phyloP scores from a whole-genome alignment of 2,113 vertebrate genomes.

The Psephotus haematonotus region DNA sequence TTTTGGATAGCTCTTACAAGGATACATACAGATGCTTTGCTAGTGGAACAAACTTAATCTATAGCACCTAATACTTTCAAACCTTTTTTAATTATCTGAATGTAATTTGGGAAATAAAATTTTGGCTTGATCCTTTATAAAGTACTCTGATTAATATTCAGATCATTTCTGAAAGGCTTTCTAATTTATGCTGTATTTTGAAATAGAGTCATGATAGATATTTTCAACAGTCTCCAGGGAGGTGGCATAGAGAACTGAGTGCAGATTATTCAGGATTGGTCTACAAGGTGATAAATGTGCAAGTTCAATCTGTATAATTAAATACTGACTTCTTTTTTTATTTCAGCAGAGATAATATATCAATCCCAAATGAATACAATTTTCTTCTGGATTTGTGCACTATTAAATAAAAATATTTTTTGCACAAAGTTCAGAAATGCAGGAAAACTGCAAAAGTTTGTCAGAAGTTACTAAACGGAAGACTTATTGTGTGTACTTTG shows the following conservation, averaged over 20 bases:
- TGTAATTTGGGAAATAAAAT: not conserved
- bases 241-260: not conserved
- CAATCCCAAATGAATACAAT: not conserved
- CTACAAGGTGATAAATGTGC: not conserved
- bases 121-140: not conserved
- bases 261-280: not conserved
- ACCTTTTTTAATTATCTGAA: not conserved
- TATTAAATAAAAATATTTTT: not conserved
- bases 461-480: conserved; percentile 1
- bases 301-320: conserved; percentile 19
- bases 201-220: not conserved
- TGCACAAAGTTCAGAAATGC: not conserved
- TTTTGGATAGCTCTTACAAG: not conserved
- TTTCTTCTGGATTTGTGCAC: not conserved
- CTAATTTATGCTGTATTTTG: conserved; percentile 45
- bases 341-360: not conserved
- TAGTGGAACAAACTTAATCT: not conserved
- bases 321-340: not conserved
- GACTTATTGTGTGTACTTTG: not conserved
- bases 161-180: not conserved
- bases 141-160: conserved; percentile 35
- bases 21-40: not conserved
- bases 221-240: conserved; percentile 25
- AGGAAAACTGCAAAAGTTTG: not conserved
- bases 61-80: not conserved